Percentiles rank a stretch among this genome's conserved stretches.
phyloP scores from a whole-genome alignment of 2,113 vertebrate species.

The Microcebus lehilahytsara region DNA sequence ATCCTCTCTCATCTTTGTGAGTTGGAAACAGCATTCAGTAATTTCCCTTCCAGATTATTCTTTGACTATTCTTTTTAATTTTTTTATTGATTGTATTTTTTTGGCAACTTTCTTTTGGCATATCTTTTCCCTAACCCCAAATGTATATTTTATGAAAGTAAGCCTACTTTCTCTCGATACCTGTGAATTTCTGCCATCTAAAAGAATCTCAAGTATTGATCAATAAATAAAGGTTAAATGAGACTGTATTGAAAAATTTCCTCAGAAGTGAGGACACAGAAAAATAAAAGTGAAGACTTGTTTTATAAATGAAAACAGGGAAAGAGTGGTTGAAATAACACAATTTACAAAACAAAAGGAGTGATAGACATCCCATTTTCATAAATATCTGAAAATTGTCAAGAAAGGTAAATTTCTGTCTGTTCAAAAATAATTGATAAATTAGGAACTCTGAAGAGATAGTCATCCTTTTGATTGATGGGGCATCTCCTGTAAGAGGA shows the following conservation, averaged over 20 bases:
- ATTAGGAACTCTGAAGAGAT: background rate
- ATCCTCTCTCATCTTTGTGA: background rate
- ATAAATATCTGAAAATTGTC: background rate
- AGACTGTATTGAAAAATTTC: background rate
- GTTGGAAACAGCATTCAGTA: background rate
- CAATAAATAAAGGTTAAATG: background rate
- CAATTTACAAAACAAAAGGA: background rate
- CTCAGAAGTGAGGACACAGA: background rate
- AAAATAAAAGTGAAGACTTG: background rate
- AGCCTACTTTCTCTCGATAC: background rate
- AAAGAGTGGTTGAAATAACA: background rate
- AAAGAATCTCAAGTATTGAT: background rate
- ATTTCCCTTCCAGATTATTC: background rate
- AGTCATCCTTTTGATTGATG: background rate
- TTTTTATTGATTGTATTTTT: background rate
- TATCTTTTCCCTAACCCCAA: background rate
- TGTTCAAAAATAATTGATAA: background rate
- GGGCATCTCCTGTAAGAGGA: background rate
- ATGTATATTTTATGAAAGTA: background rate
- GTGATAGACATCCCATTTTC: fast-evolving
- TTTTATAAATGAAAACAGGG: background rate
- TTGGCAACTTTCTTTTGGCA: background rate
- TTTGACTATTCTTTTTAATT: background rate
- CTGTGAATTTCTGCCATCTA: background rate
- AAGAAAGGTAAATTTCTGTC: background rate